phyloP scores from a whole-genome alignment of 2,797 vertebrate genomes.

The Steatocranus sp. region DNA sequence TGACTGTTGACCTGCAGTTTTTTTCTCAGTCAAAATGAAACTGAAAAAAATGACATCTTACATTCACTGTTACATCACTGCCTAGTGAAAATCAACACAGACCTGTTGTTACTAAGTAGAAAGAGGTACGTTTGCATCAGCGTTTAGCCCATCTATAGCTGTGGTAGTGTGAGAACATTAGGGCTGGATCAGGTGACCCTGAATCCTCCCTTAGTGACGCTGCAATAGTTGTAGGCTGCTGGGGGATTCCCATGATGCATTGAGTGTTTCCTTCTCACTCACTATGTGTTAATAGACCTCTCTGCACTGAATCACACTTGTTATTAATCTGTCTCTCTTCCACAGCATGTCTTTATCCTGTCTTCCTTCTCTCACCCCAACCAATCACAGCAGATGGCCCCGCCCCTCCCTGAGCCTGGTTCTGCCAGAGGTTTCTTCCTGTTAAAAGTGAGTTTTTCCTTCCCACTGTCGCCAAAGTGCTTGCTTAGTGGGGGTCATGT shows the following conservation, averaged over 20 bases:
- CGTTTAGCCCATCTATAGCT: background rate
- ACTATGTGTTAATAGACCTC: accelerated
- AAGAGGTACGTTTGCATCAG: background rate
- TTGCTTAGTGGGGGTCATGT: accelerated
- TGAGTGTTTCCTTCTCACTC: background rate
- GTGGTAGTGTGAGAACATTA: background rate
- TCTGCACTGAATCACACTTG: accelerated
- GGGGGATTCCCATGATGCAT: background rate
- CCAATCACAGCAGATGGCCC: accelerated
- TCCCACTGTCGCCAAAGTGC: background rate
- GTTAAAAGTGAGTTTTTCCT: background rate
- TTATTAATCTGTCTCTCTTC: background rate
- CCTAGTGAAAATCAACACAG: background rate
- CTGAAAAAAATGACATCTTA: background rate
- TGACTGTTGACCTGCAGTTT: background rate
- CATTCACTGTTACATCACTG: background rate
- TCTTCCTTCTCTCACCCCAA: background rate
- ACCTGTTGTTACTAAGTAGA: background rate
- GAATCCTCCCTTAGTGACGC: background rate
- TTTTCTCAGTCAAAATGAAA: background rate
- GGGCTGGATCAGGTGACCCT: background rate
- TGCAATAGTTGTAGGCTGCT: background rate
- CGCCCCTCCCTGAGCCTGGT: background rate
- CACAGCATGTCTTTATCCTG: background rate
- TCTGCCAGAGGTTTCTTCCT: background rate